Base-by-base conservation (phyloP, 2,113 vertebrate genomes). In the Epinephelus fuscoguttatus region DNA sequence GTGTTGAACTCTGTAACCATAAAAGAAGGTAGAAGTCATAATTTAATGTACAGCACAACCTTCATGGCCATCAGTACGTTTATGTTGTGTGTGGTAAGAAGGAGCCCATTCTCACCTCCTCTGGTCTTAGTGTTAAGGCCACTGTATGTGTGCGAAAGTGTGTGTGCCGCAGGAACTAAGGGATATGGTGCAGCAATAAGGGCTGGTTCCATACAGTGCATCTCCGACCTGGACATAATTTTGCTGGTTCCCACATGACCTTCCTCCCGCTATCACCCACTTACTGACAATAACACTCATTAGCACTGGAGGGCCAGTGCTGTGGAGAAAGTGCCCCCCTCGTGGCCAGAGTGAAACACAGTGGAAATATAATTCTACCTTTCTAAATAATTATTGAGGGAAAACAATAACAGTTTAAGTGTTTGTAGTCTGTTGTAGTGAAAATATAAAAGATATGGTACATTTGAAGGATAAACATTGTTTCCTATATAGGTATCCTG, bases 181-280 rank as follows among this genome's bases (percentile, higher is more conserved):
- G 23, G 71, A 87, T 83, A 88, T 80, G 70, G 9, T 56, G 53
- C 40, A 2, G 52, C 82, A 64, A 87, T 79, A 69, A 81, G 81
- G 40, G 63, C 53, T 60, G 60, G 61, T 82, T 90, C 75, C 75
- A 70, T 70, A 84, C 66, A 87, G 80, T 57, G 66, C 76, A 78
- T 75, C 70, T 78, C 59, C 88, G 84, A 89, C 89, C 81, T 89
- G 87, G 74, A 91, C 79, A 90, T 82, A 81, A 85, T 87, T 89
- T 75, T 82, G 62, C 64, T 83, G 64, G 81, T 70, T 66, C 62
- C 80, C 79, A 83, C 56, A 84, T 89, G 88, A 89, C 92, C 89
- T 90, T 67, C 61, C 80, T 71, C 59, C 70, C 40, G 2, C 70
- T 55, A 75, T 40, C 70, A 47, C 75, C 82, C 86, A 81, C 70